These are phyloP conservation scores for Pseudopodoces humilis DNA, from an alignment of 2,113 vertebrate genomes.

Conservation along the genomic window DNA sequence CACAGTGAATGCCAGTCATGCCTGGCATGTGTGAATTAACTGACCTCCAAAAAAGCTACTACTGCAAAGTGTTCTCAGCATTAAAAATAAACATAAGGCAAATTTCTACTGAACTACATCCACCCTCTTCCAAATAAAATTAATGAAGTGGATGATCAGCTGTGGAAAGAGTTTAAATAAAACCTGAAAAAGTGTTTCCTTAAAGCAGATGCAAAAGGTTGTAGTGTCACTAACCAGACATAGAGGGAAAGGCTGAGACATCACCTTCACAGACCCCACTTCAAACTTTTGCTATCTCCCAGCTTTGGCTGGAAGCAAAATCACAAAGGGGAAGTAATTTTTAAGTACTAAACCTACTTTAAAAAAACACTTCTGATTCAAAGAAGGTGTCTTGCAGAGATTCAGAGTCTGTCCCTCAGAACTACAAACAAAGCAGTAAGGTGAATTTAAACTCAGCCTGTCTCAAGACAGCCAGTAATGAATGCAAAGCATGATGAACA, in stretches of 20 bases:
- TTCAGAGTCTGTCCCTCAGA: background rate
- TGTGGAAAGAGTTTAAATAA: background rate
- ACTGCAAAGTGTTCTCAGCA: background rate
- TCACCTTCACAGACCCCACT: background rate
- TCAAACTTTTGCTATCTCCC: background rate
- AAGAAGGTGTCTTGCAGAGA: background rate
- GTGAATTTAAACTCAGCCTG: background rate
- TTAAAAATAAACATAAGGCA: background rate
- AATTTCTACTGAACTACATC: background rate
- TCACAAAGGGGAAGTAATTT: background rate
- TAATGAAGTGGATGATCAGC: background rate
- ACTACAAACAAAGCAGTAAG: background rate
- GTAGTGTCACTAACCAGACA: background rate
- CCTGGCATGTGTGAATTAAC: background rate
- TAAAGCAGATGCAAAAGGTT: background rate
- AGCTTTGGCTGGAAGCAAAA: background rate
- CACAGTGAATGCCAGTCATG: background rate
- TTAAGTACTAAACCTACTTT: background rate
- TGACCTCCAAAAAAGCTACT: background rate
- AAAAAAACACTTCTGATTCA: background rate
- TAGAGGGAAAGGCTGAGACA: background rate
- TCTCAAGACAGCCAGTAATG: background rate
- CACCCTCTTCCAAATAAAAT: background rate
- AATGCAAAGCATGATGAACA: background rate
- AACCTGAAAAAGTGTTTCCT: background rate